Conservation (phyloP, 2,113 vertebrate species). For the Aspidoscelis tigris region DNA sequence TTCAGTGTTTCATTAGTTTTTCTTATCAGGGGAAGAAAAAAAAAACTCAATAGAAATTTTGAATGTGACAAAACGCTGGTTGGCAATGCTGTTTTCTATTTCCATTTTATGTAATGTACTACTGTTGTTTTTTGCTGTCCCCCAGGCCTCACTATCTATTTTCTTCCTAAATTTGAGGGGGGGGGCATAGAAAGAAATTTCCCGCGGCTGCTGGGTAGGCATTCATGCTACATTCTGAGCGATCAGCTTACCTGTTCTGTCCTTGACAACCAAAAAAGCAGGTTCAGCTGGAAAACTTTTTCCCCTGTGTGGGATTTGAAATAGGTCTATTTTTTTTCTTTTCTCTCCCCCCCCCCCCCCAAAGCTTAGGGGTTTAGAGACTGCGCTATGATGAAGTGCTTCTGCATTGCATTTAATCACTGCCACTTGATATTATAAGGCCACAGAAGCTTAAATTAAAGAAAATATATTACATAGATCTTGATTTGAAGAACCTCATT, state of each 20-base stretch:
- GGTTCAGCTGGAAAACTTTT: neutral
- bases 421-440: constrained; percentile 55
- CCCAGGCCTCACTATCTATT: neutral
- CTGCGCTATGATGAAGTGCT: constrained; percentile 19
- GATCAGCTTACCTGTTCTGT: neutral
- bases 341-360: neutral
- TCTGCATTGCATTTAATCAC: constrained; percentile 47
- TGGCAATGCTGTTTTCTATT: neutral
- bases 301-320: neutral
- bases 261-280: neutral
- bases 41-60: neutral
- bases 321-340: neutral
- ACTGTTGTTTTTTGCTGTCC: neutral
- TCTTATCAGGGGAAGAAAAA: neutral
- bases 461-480: constrained; percentile 47
- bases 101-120: neutral
- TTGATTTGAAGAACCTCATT: constrained; percentile 56
- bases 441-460: constrained; percentile 58
- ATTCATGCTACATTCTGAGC: neutral
- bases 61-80: neutral
- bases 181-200: neutral
- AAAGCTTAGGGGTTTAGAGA: constrained; percentile 2
- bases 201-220: neutral
- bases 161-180: neutral
- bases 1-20: neutral